These are phyloP conservation scores for Lasioglossum zephyrum DNA, from an alignment of 2,888 invertebrate species.

Conservation along the genomic window DNA sequence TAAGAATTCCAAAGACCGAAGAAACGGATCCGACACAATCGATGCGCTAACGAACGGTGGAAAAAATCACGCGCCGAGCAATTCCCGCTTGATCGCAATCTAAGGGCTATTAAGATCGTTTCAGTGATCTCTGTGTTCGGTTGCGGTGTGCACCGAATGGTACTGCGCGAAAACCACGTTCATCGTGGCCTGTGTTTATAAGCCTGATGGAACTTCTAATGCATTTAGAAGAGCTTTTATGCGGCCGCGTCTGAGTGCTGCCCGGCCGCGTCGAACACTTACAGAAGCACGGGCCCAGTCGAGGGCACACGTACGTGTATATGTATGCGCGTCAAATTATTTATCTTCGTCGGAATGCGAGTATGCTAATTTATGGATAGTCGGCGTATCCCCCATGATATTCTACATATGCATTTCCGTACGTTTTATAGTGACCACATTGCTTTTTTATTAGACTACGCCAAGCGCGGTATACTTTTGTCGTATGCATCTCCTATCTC, in stretches of 20 bases:
- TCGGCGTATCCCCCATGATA: neutral
- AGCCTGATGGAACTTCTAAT: slow-evolving; percentile 59
- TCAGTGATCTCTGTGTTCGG: slow-evolving; percentile 17
- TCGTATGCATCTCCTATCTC: no score
- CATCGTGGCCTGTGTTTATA: slow-evolving; percentile 53
- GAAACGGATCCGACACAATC: neutral
- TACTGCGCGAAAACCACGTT: slow-evolving; percentile 21
- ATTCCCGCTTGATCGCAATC: slow-evolving; percentile 21
- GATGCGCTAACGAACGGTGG: neutral
- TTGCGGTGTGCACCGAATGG: slow-evolving; percentile 21
- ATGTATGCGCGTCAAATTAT: slow-evolving; percentile 42
- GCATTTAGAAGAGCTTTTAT: slow-evolving; percentile 60
- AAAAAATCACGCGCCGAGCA: slow-evolving; percentile 25
- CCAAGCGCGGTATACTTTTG: neutral
- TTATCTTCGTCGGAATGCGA: slow-evolving; percentile 30
- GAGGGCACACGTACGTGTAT: neutral
- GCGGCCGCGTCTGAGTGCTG: slow-evolving; percentile 43
- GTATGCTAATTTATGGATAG: slow-evolving; percentile 34
- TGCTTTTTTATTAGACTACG: neutral
- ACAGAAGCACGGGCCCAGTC: slow-evolving; percentile 2
- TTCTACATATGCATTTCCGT: neutral
- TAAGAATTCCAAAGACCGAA: neutral
- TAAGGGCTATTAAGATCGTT: slow-evolving; percentile 44
- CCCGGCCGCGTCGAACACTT: slow-evolving; percentile 8
- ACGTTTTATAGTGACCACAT: neutral